These are phyloP conservation scores for Pterocles burchelli DNA, from an alignment of 2,113 vertebrate species.

Conservation along the genomic window DNA sequence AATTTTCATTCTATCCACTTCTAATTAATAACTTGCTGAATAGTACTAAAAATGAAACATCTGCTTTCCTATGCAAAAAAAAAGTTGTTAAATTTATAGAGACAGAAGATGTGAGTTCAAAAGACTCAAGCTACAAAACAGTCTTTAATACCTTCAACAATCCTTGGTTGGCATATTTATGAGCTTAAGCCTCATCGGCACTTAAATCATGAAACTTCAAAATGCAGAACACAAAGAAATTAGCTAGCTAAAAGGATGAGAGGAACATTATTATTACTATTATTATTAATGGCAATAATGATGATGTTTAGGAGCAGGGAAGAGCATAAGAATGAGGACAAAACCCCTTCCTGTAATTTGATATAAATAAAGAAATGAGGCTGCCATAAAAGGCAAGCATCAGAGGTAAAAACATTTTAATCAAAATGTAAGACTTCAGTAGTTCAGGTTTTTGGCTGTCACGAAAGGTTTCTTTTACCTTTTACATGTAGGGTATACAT, in stretches of 20 bases:
- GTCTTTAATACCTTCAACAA: background rate
- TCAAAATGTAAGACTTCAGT: background rate
- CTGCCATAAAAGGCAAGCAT: background rate
- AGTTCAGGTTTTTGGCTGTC: background rate
- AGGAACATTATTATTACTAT: background rate
- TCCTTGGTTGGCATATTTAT: background rate
- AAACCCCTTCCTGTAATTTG: background rate
- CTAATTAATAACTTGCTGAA: background rate
- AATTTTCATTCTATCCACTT: background rate
- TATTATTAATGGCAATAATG: background rate
- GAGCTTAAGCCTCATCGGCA: background rate
- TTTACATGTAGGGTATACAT: background rate
- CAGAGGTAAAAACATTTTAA: background rate
- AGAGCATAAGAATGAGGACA: background rate
- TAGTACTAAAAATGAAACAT: background rate
- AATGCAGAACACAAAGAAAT: background rate
- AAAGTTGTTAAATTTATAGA: background rate
- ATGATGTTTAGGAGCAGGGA: background rate
- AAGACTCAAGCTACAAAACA: background rate
- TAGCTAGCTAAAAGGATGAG: background rate
- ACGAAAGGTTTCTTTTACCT: background rate
- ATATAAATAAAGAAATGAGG: background rate
- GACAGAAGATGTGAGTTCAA: background rate
- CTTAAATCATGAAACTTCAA: background rate
- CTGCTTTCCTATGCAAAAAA: background rate